Conservation (phyloP, 2,888 invertebrate species). For the Acronicta aceris region DNA sequence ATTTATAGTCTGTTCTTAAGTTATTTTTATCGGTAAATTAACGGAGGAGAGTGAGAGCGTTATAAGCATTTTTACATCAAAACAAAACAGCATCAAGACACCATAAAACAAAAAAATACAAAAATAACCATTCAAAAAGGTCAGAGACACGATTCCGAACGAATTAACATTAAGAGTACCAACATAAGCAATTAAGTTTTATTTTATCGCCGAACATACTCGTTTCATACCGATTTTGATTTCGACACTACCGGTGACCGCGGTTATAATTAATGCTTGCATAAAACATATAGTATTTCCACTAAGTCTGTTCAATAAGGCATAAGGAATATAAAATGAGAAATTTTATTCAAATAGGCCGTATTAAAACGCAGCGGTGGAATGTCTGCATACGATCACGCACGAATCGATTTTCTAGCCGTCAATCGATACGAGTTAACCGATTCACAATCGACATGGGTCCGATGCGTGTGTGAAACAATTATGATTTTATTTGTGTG, state of each 20-base stretch:
- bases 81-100: conserved; percentile 13
- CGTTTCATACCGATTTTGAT: conserved; percentile 38
- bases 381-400: conserved; percentile 67
- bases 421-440: conserved; percentile 78
- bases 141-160: conserved; percentile 49
- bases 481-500: conserved; percentile 56
- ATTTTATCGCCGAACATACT: conserved; percentile 43
- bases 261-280: conserved; percentile 47
- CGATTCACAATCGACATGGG: conserved; percentile 74
- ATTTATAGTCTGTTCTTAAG: not conserved
- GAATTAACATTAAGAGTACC: conserved; percentile 43
- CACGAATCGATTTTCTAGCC: conserved; percentile 82
- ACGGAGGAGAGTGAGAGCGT: not conserved
- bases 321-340: conserved; percentile 57
- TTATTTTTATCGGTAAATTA: conserved; percentile 6
- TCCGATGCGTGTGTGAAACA: conserved; percentile 63
- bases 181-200: conserved; percentile 48
- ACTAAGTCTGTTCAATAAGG: conserved; percentile 51
- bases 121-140: conserved; percentile 47
- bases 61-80: conserved; percentile 7
- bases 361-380: conserved; percentile 52
- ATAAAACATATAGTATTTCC: conserved; percentile 57
- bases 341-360: conserved; percentile 60
- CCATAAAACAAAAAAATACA: conserved; percentile 26
- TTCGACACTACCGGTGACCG: conserved; percentile 46